These are phyloP conservation scores for Ophiodon elongatus DNA, from an alignment of 2,113 vertebrate species.

Conservation along the genomic window DNA sequence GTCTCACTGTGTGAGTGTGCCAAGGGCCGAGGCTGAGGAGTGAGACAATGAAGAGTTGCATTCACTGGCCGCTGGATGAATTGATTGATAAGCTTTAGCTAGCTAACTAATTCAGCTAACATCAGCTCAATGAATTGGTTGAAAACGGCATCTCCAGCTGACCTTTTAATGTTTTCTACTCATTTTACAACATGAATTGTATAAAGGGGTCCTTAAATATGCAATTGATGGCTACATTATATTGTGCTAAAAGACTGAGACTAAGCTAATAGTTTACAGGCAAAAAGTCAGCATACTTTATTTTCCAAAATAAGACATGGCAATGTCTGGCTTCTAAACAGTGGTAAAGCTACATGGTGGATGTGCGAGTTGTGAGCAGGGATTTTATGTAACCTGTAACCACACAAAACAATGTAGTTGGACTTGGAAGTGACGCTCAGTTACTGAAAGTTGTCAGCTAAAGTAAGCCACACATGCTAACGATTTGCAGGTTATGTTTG, in stretches of 20 bases:
- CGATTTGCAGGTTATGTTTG: not conserved
- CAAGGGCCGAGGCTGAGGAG: not conserved
- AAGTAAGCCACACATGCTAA: not conserved
- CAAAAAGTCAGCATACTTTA: not conserved
- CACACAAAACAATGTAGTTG: not conserved
- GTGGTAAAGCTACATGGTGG: not conserved
- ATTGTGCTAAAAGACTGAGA: not conserved
- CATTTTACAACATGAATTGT: not conserved
- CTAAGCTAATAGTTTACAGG: not conserved
- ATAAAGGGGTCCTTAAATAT: not conserved
- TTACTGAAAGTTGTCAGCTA: not conserved
- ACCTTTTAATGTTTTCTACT: not conserved
- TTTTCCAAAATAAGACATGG: not conserved
- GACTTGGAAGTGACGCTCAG: not conserved
- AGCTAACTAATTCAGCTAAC: not conserved
- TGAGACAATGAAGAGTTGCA: not conserved
- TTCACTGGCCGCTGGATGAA: not conserved
- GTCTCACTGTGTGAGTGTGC: constrained; percentile 9
- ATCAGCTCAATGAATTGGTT: not conserved
- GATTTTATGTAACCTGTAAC: not conserved
- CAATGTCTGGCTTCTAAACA: not conserved
- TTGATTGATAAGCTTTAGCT: not conserved
- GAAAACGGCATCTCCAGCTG: not conserved
- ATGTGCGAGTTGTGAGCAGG: not conserved
- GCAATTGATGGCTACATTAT: not conserved